Evolutionary conservation across 2,888 invertebrate genomes (phyloP).

Genomic region (Agrotis puta): DNA sequence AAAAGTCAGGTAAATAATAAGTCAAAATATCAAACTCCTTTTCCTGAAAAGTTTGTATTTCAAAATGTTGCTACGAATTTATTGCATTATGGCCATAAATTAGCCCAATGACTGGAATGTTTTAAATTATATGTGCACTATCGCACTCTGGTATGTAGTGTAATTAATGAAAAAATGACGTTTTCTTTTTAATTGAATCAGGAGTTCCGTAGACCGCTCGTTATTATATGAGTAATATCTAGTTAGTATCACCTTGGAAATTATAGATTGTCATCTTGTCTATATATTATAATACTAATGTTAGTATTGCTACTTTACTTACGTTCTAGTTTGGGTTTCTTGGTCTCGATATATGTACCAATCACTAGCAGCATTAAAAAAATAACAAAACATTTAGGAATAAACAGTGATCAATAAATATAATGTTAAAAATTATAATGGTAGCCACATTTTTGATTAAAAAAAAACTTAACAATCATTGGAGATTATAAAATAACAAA

Average conservation of each 20-base stretch:
- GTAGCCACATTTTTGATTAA: background rate
- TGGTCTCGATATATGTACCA: constrained; percentile 83
- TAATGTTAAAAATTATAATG: background rate
- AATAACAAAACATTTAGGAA: constrained; percentile 28
- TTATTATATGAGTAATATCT: background rate
- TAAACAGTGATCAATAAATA: background rate
- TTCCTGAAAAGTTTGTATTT: too few relatives aligned
- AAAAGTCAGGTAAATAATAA: too few relatives aligned
- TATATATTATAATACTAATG: background rate
- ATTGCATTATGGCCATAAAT: too few relatives aligned
- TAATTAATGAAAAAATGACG: too few relatives aligned
- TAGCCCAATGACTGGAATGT: too few relatives aligned
- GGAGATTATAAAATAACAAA: background rate
- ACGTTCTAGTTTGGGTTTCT: constrained; percentile 85
- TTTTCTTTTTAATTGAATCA: too few relatives aligned
- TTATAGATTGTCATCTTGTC: constrained; percentile 21
- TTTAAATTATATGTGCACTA: too few relatives aligned
- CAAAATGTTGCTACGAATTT: too few relatives aligned
- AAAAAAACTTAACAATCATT: background rate
- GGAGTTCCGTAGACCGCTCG: too few relatives aligned
- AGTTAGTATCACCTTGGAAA: background rate
- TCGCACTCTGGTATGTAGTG: too few relatives aligned
- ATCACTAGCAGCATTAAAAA: constrained; percentile 83
- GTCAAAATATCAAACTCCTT: too few relatives aligned
- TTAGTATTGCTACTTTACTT: constrained; percentile 71